A percentile compares a stretch with the other conserved stretches of the same genome.
These are phyloP conservation scores for Trichogramma dendrolimi DNA, from an alignment of 2,888 invertebrate species.

Conservation along the genomic window DNA sequence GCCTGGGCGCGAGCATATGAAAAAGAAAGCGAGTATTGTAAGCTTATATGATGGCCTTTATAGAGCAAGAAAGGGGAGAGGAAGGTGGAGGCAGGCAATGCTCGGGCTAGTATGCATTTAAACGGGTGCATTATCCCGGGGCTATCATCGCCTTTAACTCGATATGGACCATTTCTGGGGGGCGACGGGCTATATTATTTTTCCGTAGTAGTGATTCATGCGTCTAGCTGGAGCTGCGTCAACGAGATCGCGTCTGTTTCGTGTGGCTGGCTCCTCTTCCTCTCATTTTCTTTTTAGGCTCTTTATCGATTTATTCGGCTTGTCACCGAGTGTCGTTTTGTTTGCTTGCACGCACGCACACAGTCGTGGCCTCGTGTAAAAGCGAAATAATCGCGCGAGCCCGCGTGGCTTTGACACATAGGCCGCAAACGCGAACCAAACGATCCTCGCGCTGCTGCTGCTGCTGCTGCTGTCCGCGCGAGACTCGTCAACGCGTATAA, in stretches of 20 bases:
- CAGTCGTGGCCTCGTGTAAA: too few relatives aligned
- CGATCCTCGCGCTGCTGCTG: too few relatives aligned
- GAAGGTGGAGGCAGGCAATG: conserved; percentile 37
- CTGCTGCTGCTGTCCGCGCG: too few relatives aligned
- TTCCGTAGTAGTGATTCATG: conserved; percentile 8
- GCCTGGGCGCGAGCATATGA: too few relatives aligned
- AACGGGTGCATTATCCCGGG: conserved; percentile 44
- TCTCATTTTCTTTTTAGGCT: too few relatives aligned
- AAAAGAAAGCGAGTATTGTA: conserved; percentile 22
- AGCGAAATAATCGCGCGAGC: too few relatives aligned
- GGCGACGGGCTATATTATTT: not conserved
- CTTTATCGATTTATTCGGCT: conserved; percentile 13
- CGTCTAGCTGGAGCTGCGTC: conserved; percentile 6
- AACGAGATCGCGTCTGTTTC: not conserved
- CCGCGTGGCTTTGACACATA: too few relatives aligned
- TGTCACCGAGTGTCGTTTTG: too few relatives aligned
- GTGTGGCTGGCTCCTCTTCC: not conserved
- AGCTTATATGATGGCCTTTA: conserved; percentile 22
- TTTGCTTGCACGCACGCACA: too few relatives aligned
- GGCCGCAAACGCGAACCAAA: too few relatives aligned
- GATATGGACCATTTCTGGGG: not conserved
- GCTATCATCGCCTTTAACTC: conserved; percentile 12
- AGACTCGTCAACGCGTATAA: too few relatives aligned
- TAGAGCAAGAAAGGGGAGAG: conserved; percentile 18
- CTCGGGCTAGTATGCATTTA: conserved; percentile 49